Evolutionary conservation across 2,797 vertebrate species (phyloP), one percentile per base, ranked within the genome.

Genomic region (Etheostoma perlongum): DNA sequence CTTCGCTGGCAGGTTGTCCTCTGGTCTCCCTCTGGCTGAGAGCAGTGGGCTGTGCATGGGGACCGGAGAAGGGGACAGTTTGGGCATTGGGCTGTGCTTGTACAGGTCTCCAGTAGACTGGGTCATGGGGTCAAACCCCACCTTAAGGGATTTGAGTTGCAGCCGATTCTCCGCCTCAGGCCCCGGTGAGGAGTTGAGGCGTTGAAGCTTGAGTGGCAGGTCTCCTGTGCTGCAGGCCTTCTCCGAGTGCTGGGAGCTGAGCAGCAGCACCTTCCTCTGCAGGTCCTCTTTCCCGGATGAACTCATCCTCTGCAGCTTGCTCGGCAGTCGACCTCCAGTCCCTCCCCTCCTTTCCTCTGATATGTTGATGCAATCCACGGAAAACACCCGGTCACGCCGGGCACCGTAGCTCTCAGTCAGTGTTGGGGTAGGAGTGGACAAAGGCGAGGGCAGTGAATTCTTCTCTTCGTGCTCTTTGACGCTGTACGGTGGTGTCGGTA

Each of bases 401-500:
- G 72, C 62, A 0, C 70, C 72, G 30, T 89, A 88, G 74, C 84
- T 86, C 46, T 93, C 92, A 5, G 92, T 91, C 0, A 90, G 67
- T 25, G 89, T 85, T 0, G 74, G 92, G 15, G 82, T 90, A n/a
- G 95, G 96, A 3, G 95, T 96, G 0, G 74, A 87, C 5, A 94
- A 52, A 4, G 95, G 94, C 0, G 95, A 95, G 0, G 95, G 91
- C 11, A 96, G 88, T 0, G 94, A 93, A 13, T 94, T 89, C 76
- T 95, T 96, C 86, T 96, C 96, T 42, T 97, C 96, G 0, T 96
- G 91, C 82, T 97, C 96, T 83, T 97, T 97, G 51, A 96, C 95
- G 8, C 97, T 97, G 84, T 96, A 95, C 4, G 95, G 91, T 1
- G 96, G 96, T 0, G 96, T 97, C 4, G 95, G 95, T 12, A 97